Evolutionary conservation across 1,140 invertebrate genomes (phyloP).

Genomic region (Propsilocerus akamusi): DNA sequence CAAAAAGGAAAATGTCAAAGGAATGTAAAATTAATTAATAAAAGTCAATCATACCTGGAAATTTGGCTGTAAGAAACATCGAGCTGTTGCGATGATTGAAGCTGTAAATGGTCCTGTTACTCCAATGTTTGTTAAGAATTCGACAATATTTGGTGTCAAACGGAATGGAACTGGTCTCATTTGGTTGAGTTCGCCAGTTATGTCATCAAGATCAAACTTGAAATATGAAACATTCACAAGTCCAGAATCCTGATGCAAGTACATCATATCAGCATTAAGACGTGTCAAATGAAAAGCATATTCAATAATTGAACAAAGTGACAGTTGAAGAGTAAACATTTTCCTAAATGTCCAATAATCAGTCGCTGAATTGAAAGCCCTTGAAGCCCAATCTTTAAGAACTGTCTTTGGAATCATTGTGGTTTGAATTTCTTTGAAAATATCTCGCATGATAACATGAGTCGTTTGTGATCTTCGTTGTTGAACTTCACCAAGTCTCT

Average conservation of each 20-base stretch:
- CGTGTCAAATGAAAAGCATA: conserved; percentile 90
- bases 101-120: conserved; percentile 82
- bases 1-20: neutral
- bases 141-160: conserved; percentile 85
- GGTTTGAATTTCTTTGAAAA: conserved; percentile 74
- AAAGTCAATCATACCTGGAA: conserved; percentile 44
- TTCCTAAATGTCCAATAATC: conserved; percentile 97
- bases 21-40: conserved; percentile 5
- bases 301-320: conserved; percentile 77
- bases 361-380: conserved; percentile 73
- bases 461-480: conserved; percentile 68
- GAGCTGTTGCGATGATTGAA: conserved; percentile 77
- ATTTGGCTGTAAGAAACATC: conserved; percentile 85
- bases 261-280: conserved; percentile 95
- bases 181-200: conserved; percentile 73
- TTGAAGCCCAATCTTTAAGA: conserved; percentile 75
- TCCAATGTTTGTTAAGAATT: conserved; percentile 74
- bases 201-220: conserved; percentile 91
- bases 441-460: conserved; percentile 76
- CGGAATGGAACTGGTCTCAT: conserved; percentile 89
- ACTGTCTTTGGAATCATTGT: conserved; percentile 76
- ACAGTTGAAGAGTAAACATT: conserved; percentile 85
- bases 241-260: conserved; percentile 91
- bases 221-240: conserved; percentile 90
- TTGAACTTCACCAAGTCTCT: conserved; percentile 75